Base-by-base conservation (phyloP, 1,140 invertebrate species). In the Drosophila insularis region DNA sequence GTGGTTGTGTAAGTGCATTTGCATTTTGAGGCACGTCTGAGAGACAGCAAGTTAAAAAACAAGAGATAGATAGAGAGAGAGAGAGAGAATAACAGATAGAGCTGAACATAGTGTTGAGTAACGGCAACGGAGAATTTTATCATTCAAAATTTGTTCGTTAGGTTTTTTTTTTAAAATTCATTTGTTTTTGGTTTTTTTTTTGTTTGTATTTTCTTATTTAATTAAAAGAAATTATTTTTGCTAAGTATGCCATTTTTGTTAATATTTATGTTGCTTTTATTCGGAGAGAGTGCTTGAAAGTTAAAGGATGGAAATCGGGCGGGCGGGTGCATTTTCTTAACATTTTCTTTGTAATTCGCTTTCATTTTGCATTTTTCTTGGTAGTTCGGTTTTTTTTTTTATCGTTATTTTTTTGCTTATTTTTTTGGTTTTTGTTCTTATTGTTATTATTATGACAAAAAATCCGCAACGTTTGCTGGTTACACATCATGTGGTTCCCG, bases 401-500 rank as follows among this genome's bases (percentile, higher is more conserved):
- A 1, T 61, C 37, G 8, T 35, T 35, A 2, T 35, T 35, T 37
- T 10, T 40, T 43, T 21, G 55, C n/a, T n/a, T n/a, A n/a, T 43
- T 32, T 32, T 14, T 27, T 43, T 66, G 7, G 35, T 40, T 11
- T 72, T 50, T 8, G 43, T n/a, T 17, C 19, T 21, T 50, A 8
- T 50, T 50, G 3, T 50, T 74, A 70, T 76, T 86, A 79, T 70
- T 78, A 81, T 37, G 10, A 37, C 8, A 66, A 81, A 74, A 86
- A 89, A 89, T 89, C 84, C 84, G 84, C 80, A 81, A 71, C 77
- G 80, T 65, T 65, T 78, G 19, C 63, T 67, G 71, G 66, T 65
- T 37, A 56, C n/a, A 37, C n/a, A 37, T 50, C 19, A 17, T 27
- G 17, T 21, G 17, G 17, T 19, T 50, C 43, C 43, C 43, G 14